A percentile compares a stretch with the other conserved stretches of the same genome.
Evolutionary conservation across 2,888 invertebrate genomes (phyloP).

Genomic region (Morpho helenor): DNA sequence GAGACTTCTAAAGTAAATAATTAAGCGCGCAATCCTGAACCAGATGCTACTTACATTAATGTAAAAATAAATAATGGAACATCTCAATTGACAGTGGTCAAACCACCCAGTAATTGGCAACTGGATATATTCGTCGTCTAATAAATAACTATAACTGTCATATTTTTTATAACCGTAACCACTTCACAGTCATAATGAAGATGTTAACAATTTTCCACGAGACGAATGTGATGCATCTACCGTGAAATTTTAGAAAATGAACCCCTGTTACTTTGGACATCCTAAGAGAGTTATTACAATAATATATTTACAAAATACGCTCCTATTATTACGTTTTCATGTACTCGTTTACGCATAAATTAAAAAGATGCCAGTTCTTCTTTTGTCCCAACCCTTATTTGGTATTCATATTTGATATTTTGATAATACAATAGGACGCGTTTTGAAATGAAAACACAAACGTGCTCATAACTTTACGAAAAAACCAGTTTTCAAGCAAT

Average conservation of each 20-base stretch:
- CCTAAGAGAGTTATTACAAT: conserved; percentile 72
- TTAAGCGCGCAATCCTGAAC: conserved; percentile 2
- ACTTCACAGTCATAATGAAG: conserved; percentile 56
- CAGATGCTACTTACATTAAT: conserved; percentile 6
- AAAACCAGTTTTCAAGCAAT: conserved; percentile 72
- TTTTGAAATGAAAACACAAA: conserved; percentile 69
- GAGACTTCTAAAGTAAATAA: not conserved
- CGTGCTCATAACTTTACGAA: conserved; percentile 56
- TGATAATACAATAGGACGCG: conserved; percentile 71
- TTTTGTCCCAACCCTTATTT: conserved; percentile 78
- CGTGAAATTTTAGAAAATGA: conserved; percentile 76
- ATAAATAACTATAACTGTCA: conserved; percentile 18
- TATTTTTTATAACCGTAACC: conserved; percentile 29
- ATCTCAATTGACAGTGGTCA: conserved; percentile 16
- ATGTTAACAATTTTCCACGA: conserved; percentile 65
- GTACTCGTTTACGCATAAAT: conserved; percentile 76
- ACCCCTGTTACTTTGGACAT: conserved; percentile 53
- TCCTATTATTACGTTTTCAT: conserved; percentile 78
- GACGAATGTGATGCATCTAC: conserved; percentile 61
- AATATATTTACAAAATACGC: conserved; percentile 77
- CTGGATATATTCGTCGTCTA: conserved; percentile 14
- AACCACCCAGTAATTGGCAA: conserved; percentile 14
- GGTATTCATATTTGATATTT: conserved; percentile 79
- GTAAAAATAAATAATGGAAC: conserved; percentile 2
- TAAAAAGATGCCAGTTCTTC: conserved; percentile 75